Evolutionary conservation across 2,888 invertebrate genomes (phyloP).

Genomic region (Ptychoptera albimana): DNA sequence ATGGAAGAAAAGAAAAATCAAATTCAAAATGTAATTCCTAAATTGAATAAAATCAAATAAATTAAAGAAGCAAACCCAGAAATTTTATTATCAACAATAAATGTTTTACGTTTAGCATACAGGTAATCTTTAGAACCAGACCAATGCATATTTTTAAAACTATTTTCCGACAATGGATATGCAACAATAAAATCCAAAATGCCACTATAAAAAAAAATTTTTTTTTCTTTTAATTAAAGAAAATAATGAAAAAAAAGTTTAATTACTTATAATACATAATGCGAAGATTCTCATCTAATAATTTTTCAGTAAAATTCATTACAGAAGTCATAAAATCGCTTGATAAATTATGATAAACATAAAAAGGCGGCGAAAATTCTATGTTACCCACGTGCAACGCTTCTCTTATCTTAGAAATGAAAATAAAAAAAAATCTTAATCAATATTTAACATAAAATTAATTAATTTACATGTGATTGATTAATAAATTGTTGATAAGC

Average conservation of each 20-base stretch:
- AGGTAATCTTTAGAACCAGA: slow-evolving; percentile 33
- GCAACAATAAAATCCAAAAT: slow-evolving; percentile 49
- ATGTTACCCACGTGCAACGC: slow-evolving; percentile 38
- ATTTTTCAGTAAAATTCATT: slow-evolving; percentile 37
- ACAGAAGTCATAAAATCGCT: slow-evolving; percentile 41
- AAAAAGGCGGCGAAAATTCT: slow-evolving; percentile 34
- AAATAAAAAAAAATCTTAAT: background rate
- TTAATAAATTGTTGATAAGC: slow-evolving; percentile 30
- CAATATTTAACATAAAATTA: background rate
- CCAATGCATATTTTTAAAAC: slow-evolving; percentile 32
- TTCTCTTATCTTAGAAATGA: slow-evolving; percentile 25
- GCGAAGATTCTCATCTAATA: slow-evolving; percentile 35
- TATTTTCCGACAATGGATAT: slow-evolving; percentile 43
- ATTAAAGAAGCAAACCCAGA: slow-evolving; percentile 30
- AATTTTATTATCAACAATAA: slow-evolving; percentile 32
- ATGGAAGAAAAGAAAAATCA: slow-evolving; percentile 24
- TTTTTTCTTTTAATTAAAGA: no score
- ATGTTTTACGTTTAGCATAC: slow-evolving; percentile 28
- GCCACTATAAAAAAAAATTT: slow-evolving; percentile 27
- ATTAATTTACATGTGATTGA: slow-evolving; percentile 16
- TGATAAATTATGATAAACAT: slow-evolving; percentile 35
- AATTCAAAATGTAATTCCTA: slow-evolving; percentile 21
- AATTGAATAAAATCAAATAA: slow-evolving; percentile 17
- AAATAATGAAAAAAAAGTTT: no score
- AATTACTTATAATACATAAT: slow-evolving; percentile 13